Percentiles rank a stretch among this genome's conserved stretches.
These are phyloP conservation scores for Pseudococcus viburni DNA, from an alignment of 2,888 invertebrate species.

Conservation along the genomic window DNA sequence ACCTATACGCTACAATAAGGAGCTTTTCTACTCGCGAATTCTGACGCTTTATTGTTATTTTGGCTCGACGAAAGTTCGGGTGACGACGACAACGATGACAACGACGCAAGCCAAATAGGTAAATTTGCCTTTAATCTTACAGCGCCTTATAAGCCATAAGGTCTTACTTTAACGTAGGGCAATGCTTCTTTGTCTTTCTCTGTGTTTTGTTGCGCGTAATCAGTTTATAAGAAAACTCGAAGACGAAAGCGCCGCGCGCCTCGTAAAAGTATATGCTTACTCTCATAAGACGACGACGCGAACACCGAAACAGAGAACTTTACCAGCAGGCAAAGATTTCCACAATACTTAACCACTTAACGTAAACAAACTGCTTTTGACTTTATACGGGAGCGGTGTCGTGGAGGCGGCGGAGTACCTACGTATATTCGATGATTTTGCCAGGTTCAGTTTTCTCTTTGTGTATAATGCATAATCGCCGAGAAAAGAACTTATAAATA, in stretches of 20 bases:
- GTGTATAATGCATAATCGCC: constrained; percentile 14
- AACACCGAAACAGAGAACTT: background rate
- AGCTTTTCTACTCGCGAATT: background rate
- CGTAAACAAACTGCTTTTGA: constrained; percentile 39
- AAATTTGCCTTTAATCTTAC: constrained; percentile 16
- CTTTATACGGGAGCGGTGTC: background rate
- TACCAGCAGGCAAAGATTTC: constrained; percentile 23
- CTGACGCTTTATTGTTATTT: background rate
- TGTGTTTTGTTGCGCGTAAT: constrained; percentile 21
- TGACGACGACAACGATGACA: background rate
- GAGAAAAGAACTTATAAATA: constrained; percentile 20
- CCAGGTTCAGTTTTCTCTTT: background rate
- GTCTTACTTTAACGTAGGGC: background rate
- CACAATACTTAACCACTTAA: constrained; percentile 43
- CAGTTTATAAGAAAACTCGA: constrained; percentile 2
- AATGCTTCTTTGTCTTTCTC: background rate
- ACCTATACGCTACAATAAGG: background rate
- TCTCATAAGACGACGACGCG: background rate
- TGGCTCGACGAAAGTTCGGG: background rate
- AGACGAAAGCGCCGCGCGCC: too few relatives aligned
- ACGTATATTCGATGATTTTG: background rate
- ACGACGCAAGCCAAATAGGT: background rate
- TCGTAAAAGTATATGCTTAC: background rate
- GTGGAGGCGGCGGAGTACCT: background rate
- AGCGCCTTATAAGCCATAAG: background rate